phyloP scores from a whole-genome alignment of 2,113 vertebrate species.

The Tragulus kanchil region DNA sequence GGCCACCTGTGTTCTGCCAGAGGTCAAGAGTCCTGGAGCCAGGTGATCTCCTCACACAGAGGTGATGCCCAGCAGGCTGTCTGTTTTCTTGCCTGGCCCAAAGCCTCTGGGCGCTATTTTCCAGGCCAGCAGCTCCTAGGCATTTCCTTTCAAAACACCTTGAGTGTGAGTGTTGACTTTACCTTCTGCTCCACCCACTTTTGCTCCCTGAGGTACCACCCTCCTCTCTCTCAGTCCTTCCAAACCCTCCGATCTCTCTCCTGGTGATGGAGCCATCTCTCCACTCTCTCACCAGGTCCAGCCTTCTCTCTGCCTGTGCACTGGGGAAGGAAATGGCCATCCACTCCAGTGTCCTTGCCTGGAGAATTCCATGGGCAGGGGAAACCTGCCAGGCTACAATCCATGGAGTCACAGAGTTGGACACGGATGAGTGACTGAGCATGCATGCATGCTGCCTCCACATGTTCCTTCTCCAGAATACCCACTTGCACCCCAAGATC shows the following conservation, averaged over 20 bases:
- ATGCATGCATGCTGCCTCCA: neutral
- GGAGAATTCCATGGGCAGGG: neutral
- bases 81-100: neutral
- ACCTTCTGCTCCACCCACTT: neutral
- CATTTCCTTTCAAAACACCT: constrained; percentile 57
- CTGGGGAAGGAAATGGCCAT: neutral
- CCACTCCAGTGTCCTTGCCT: neutral
- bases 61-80: neutral
- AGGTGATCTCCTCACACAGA: neutral
- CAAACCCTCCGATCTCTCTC: neutral
- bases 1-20: neutral
- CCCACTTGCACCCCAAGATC: neutral
- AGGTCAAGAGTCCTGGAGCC: neutral
- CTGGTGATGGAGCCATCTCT: neutral
- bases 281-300: neutral
- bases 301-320: neutral
- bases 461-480: neutral
- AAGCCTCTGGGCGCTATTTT: constrained; percentile 50
- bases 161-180: neutral
- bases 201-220: neutral
- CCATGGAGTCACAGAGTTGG: neutral
- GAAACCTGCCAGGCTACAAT: neutral
- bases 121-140: constrained; percentile 44
- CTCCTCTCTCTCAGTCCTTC: neutral
- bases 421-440: neutral